Evolutionary conservation across 1,140 invertebrate species (phyloP).

Genomic region (Helicoverpa zea): DNA sequence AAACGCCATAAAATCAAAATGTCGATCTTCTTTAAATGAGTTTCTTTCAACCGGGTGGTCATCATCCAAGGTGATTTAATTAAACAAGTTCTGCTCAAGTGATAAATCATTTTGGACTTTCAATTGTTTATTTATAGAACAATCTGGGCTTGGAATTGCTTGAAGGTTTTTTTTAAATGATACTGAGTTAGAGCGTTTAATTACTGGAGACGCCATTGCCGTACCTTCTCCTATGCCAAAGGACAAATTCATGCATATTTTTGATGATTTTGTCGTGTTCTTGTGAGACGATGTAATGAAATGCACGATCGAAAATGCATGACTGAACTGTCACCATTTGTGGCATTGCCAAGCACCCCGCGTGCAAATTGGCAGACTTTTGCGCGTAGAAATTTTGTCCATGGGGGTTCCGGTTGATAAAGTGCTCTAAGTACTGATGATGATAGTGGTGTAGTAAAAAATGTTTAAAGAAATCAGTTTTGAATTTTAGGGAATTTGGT

Average conservation of each 20-base stretch:
- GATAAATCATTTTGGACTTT: slow-evolving; percentile 33
- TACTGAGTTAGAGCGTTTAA: neutral
- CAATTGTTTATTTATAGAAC: slow-evolving; percentile 19
- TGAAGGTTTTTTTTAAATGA: neutral
- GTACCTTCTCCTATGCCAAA: too few relatives aligned
- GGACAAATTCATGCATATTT: too few relatives aligned
- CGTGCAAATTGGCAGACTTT: too few relatives aligned
- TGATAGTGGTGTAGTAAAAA: neutral
- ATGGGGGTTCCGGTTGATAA: too few relatives aligned
- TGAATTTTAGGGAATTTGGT: neutral
- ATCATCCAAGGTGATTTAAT: slow-evolving; percentile 4
- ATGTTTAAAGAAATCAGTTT: neutral
- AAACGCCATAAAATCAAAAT: neutral
- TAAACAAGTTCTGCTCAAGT: neutral
- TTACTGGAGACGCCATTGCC: too few relatives aligned
- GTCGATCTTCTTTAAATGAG: slow-evolving; percentile 32
- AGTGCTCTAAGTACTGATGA: neutral
- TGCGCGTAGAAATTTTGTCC: too few relatives aligned
- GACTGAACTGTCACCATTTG: too few relatives aligned
- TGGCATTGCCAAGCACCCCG: too few relatives aligned
- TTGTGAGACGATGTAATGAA: too few relatives aligned
- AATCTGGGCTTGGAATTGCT: neutral
- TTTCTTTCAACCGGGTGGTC: slow-evolving; percentile 24
- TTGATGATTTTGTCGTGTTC: too few relatives aligned
- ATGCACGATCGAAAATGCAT: too few relatives aligned